phyloP scores from a whole-genome alignment of 1,140 invertebrate genomes.

The Brachionus sp. region DNA sequence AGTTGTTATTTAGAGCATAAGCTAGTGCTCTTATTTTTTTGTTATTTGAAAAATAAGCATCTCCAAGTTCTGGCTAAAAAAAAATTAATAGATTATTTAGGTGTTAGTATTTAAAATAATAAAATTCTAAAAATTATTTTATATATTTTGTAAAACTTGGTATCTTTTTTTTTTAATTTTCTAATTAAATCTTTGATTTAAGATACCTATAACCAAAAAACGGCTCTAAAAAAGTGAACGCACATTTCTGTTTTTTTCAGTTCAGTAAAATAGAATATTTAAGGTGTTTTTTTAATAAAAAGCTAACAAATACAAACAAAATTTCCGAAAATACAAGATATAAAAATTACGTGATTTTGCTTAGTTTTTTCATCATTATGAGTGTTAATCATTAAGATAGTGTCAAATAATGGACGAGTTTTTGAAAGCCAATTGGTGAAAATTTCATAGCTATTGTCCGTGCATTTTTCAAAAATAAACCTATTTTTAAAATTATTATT shows the following conservation, averaged over 20 bases:
- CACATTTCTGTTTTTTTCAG: too few species aligned
- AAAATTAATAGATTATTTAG: not conserved
- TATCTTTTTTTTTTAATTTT: too few species aligned
- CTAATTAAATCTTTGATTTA: too few species aligned
- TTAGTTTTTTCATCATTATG: constrained; percentile 3
- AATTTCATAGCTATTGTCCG: constrained; percentile 22
- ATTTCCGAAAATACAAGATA: too few species aligned
- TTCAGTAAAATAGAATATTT: too few species aligned
- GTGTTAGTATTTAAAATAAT: not conserved
- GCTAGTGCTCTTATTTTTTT: not conserved
- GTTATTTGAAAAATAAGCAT: not conserved
- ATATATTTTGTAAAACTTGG: too few species aligned
- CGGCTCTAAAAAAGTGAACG: too few species aligned
- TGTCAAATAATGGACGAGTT: not conserved
- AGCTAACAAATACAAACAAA: too few species aligned
- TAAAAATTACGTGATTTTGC: not conserved
- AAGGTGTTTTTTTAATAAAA: too few species aligned
- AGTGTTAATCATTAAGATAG: constrained; percentile 8
- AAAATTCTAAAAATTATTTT: too few species aligned
- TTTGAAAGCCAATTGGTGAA: not conserved
- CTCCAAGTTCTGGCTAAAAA: not conserved
- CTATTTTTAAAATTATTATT: too few species aligned
- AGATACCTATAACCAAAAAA: too few species aligned
- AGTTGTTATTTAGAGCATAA: not conserved
- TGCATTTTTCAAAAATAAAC: constrained; percentile 7